These are phyloP conservation scores for Microtus californicus DNA, from an alignment of 2,797 vertebrate species.

Conservation along the genomic window DNA sequence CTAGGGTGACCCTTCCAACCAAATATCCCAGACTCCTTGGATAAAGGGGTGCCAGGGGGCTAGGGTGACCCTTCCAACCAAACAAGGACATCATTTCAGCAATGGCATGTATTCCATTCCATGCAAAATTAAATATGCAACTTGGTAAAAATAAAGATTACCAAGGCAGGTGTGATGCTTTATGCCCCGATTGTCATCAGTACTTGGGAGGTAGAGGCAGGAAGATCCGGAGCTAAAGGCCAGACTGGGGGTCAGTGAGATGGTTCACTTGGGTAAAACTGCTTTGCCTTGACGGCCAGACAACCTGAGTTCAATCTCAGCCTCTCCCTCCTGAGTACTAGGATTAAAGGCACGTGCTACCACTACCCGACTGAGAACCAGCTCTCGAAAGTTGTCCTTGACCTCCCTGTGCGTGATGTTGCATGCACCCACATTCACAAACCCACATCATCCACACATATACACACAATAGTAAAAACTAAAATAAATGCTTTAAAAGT, in stretches of 20 bases:
- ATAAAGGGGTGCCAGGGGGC: too few relatives aligned
- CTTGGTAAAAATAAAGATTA: constrained; percentile 41
- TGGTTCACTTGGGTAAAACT: neutral
- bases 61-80: too few relatives aligned
- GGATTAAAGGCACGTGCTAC: too few relatives aligned
- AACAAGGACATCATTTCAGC: neutral
- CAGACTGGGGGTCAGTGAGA: neutral
- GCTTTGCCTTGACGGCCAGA: neutral
- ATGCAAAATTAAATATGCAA: neutral
- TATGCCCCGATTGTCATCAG: neutral
- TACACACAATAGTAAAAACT: neutral
- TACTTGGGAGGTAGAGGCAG: neutral
- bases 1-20: too few relatives aligned
- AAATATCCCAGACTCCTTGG: too few relatives aligned
- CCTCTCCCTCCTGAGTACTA: too few relatives aligned
- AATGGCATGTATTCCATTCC: neutral
- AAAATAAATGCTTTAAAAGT: neutral
- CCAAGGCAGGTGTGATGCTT: neutral
- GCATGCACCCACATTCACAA: too few relatives aligned
- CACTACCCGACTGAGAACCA: too few relatives aligned
- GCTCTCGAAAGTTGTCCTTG: neutral
- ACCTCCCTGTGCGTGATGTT: neutral
- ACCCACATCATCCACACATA: neutral
- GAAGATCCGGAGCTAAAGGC: neutral
- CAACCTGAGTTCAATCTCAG: neutral